Conservation (phyloP, 1,140 invertebrate species). For the Triops longicaudatus region DNA sequence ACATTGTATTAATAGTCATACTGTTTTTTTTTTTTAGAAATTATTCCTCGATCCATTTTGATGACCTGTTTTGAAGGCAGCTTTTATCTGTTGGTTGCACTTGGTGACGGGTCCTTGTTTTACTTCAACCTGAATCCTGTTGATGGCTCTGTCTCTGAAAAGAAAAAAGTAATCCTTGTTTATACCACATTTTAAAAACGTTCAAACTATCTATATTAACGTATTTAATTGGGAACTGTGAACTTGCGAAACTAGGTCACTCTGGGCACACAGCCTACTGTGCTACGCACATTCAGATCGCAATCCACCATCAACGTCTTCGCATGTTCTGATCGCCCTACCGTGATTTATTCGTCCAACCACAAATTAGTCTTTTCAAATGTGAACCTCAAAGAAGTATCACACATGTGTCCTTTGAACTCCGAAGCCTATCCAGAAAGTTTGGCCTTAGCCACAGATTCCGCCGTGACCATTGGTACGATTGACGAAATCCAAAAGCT, state of each 20-base stretch:
- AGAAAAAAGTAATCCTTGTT: constrained; percentile 57
- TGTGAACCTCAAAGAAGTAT: constrained; percentile 96
- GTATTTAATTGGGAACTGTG: constrained; percentile 22
- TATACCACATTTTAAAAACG: neutral
- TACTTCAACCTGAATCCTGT: constrained; percentile 79
- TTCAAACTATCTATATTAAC: too few relatives aligned
- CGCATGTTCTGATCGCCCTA: constrained; percentile 95
- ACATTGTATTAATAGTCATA: constrained; percentile 20
- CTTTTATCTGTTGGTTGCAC: constrained; percentile 80
- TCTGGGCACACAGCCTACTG: constrained; percentile 92
- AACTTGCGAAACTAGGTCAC: constrained; percentile 51
- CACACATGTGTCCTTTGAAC: constrained; percentile 96
- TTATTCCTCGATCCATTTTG: constrained; percentile 89
- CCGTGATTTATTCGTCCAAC: constrained; percentile 98
- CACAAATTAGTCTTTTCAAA: constrained; percentile 98
- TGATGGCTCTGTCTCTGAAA: constrained; percentile 63
- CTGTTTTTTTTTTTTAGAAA: constrained; percentile 53
- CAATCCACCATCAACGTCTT: constrained; percentile 93
- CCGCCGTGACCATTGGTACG: constrained; percentile 88
- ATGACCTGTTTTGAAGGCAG: constrained; percentile 89
- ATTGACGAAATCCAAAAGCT: constrained; percentile 99
- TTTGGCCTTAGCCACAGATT: constrained; percentile 87
- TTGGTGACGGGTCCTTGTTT: constrained; percentile 96
- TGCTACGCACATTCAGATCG: constrained; percentile 82
- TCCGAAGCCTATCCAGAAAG: constrained; percentile 89